Conservation (phyloP, 1,140 invertebrate species). For the Teleopsis dalmanni region DNA sequence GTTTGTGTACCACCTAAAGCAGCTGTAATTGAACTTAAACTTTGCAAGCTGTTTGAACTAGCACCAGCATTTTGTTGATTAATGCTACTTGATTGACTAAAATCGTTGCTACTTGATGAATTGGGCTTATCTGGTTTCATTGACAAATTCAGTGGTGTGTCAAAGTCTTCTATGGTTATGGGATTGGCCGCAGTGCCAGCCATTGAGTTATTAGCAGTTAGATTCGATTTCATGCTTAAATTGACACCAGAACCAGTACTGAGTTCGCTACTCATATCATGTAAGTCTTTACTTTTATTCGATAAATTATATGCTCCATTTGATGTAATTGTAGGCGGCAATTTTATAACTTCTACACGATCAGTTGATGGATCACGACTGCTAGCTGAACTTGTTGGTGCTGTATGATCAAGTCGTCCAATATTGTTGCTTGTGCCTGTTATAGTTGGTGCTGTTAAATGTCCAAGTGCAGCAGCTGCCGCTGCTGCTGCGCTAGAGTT, state of each 20-base stretch:
- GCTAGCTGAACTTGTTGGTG: not conserved
- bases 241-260: constrained; percentile 27
- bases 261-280: constrained; percentile 30
- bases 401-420: constrained; percentile 5
- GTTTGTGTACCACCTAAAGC: constrained; percentile 29
- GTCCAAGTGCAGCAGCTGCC: constrained; percentile 11
- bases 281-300: constrained; percentile 37
- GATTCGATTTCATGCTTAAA: constrained; percentile 28
- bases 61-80: constrained; percentile 1
- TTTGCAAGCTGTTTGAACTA: constrained; percentile 34
- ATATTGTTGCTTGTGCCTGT: constrained; percentile 1
- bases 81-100: not conserved
- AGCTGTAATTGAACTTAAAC: constrained; percentile 43
- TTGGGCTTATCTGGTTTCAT: constrained; percentile 57
- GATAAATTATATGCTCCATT: constrained; percentile 43
- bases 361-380: constrained; percentile 41
- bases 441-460: constrained; percentile 5
- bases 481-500: constrained; percentile 6
- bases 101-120: constrained; percentile 24
- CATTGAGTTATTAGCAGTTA: not conserved
- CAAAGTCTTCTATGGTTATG: constrained; percentile 53
- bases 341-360: constrained; percentile 69
- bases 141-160: constrained; percentile 73
- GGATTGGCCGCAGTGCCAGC: constrained; percentile 32
- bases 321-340: constrained; percentile 52